phyloP scores from a whole-genome alignment of 2,888 invertebrate species.

The Agrenia bidenticulata region DNA sequence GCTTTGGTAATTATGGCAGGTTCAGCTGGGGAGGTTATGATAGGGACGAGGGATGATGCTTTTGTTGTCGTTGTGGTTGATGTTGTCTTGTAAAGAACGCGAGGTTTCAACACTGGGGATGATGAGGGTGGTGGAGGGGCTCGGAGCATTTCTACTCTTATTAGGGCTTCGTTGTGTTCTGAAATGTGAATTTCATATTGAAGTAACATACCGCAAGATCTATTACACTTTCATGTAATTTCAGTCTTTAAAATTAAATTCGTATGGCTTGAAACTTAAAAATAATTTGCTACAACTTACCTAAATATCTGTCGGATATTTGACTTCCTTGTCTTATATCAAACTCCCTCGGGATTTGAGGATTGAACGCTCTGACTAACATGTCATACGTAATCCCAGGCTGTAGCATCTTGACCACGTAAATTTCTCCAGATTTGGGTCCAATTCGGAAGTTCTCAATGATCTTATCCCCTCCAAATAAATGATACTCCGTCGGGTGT shows the following conservation, averaged over 20 bases:
- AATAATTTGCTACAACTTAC: slow-evolving; percentile 25
- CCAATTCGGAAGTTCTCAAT: slow-evolving; percentile 72
- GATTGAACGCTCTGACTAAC: slow-evolving; percentile 58
- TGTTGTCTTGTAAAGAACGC: slow-evolving; percentile 17
- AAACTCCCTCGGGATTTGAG: slow-evolving; percentile 42
- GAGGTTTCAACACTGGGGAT: neutral
- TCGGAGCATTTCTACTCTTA: slow-evolving; percentile 40
- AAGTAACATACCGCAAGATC: no score
- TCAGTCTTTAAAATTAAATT: no score
- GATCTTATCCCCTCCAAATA: slow-evolving; percentile 51
- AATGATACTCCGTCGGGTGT: slow-evolving; percentile 58
- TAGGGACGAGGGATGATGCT: slow-evolving; percentile 18
- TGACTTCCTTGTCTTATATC: slow-evolving; percentile 48
- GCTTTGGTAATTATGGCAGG: neutral
- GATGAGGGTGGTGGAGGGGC: slow-evolving; percentile 22
- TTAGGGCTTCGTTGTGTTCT: slow-evolving; percentile 51
- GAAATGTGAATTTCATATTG: neutral
- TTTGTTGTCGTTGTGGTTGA: slow-evolving; percentile 19
- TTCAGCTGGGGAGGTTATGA: slow-evolving; percentile 1
- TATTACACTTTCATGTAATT: no score
- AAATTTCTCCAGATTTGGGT: slow-evolving; percentile 72
- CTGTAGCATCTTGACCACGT: slow-evolving; percentile 72
- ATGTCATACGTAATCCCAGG: slow-evolving; percentile 70
- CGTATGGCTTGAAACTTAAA: no score
- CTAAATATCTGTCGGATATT: slow-evolving; percentile 45